Evolutionary conservation across 2,797 vertebrate genomes (phyloP).

Genomic region (Rhincodon typus): DNA sequence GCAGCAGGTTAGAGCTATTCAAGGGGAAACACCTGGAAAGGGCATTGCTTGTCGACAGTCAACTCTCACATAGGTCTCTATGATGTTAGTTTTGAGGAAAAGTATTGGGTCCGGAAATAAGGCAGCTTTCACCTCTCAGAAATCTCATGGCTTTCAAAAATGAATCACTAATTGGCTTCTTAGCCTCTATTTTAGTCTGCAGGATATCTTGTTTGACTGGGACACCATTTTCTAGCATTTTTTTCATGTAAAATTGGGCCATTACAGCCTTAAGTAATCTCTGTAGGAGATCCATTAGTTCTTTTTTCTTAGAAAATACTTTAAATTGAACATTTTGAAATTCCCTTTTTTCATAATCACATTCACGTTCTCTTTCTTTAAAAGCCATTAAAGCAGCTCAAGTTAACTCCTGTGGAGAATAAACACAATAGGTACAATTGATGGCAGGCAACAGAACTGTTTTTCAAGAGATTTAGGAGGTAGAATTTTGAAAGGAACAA

Average conservation of each 20-base stretch:
- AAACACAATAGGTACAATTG: neutral
- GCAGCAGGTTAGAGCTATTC: neutral
- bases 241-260: neutral
- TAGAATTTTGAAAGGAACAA: conserved; percentile 18
- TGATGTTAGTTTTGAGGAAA: neutral
- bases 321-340: neutral
- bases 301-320: neutral
- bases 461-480: neutral
- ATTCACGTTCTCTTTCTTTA: neutral
- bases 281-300: conserved; percentile 10
- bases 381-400: neutral
- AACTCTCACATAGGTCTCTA: neutral
- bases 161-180: conserved; percentile 11
- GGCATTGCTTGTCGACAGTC: neutral
- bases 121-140: neutral
- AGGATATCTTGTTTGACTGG: neutral
- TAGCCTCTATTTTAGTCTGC: neutral
- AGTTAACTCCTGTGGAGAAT: neutral
- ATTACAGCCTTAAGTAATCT: neutral
- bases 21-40: too few relatives aligned
- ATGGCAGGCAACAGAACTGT: neutral
- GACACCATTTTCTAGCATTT: neutral
- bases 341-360: neutral
- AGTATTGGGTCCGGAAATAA: neutral
- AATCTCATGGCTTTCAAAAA: neutral